Evolutionary conservation across 2,888 invertebrate species (phyloP), one percentile per base, ranked within the genome.

Genomic region (Neoaliturus tenellus): DNA sequence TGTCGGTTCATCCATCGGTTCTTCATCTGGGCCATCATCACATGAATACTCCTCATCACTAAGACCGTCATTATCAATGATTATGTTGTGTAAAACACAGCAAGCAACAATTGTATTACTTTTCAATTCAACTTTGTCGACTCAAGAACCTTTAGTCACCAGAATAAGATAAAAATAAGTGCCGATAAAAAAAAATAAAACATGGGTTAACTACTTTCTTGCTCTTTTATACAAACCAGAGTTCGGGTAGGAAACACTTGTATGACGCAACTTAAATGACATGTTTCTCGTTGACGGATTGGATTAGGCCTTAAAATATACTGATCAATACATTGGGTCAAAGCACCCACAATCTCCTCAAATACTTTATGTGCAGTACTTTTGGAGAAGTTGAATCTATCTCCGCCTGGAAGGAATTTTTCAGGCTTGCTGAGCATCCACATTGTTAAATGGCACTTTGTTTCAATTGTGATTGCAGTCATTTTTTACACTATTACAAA

Each of bases 381-480:
- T 33, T 73, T 73, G 0, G 73, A n/a, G 39, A 73, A 73, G n/a
- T 35, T 73, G 20, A 73, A 73, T 4, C 73, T 5, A 35, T 73
- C 73, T 5, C 73, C 73, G 17, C 35, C 73, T 35, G 39, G 35
- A 17, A 73, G 20, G 35, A 73, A 73, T 2, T 33, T 73, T 39
- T 73, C 73, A 6, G 73, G 33, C 17, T 73, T 51, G 23, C 51
- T 51, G 51, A 51, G 51, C 51, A 51, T 51, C 51, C 51, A 51
- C 4, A 51, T 4, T 8, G 51, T 17, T 8, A 51, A 51, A 17
- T 44, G 44, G 25, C 14, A 33, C 73, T 73, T 73, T 35, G 33
- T 73, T 4, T 33, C 39, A 0, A 73, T 17, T 73, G 73, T 6
- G 4, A 73, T 73, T 35, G 23, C 8, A 8, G n/a, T 17, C n/a